phyloP scores from a whole-genome alignment of 23 tunicate genomes.

The Halocynthia roretzi region DNA sequence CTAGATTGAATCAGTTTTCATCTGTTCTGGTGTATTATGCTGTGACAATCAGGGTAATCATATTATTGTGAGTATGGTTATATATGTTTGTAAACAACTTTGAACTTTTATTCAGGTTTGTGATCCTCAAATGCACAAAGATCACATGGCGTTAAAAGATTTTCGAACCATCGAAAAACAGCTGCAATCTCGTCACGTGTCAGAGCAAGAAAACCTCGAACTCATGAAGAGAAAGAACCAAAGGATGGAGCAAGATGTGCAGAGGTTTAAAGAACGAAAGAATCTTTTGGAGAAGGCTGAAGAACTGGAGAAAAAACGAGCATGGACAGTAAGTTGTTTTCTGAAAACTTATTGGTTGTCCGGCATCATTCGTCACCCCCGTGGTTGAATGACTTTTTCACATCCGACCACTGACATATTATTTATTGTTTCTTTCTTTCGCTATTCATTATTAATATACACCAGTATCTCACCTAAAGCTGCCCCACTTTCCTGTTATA shows the following conservation, averaged over 20 bases:
- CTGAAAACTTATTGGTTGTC: background rate
- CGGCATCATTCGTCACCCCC: too few species aligned
- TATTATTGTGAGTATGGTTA: too few species aligned
- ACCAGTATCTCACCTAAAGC: too few species aligned
- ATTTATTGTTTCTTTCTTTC: background rate
- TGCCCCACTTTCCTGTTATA: too few species aligned
- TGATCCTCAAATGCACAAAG: conserved; percentile 41
- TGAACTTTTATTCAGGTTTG: conserved; percentile 28
- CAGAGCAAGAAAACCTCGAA: conserved; percentile 38
- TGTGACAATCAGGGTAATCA: too few species aligned
- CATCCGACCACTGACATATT: too few species aligned
- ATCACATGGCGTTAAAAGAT: conserved; percentile 59
- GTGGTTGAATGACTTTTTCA: too few species aligned
- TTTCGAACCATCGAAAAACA: conserved; percentile 40
- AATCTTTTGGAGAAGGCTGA: conserved; percentile 30
- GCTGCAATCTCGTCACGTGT: conserved; percentile 15
- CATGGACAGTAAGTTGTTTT: conserved; percentile 54
- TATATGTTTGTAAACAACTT: background rate
- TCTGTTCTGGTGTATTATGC: too few species aligned
- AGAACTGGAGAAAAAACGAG: conserved; percentile 47
- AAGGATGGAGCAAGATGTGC: conserved; percentile 66
- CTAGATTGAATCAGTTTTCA: too few species aligned
- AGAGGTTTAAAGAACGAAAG: conserved; percentile 45
- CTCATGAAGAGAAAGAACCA: conserved; percentile 56
- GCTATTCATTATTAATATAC: too few species aligned